Evolutionary conservation across 2,113 vertebrate genomes (phyloP).

Genomic region (Ameiurus melas): DNA sequence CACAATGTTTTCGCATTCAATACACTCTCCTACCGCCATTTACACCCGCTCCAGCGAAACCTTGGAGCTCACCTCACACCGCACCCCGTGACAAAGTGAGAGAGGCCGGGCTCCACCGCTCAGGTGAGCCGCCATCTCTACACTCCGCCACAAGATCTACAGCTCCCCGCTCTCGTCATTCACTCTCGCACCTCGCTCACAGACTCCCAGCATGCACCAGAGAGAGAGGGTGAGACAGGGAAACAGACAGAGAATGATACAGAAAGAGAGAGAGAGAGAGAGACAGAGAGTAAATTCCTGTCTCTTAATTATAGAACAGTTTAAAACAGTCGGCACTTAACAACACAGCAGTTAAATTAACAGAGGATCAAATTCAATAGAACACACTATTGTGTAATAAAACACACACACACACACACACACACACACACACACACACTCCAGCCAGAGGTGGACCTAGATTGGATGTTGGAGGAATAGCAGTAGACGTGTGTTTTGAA

Average conservation of each 20-base stretch:
- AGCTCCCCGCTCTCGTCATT: background rate
- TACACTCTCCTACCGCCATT: background rate
- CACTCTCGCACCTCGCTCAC: too few relatives aligned
- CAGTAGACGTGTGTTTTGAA: too few relatives aligned
- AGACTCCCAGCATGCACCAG: too few relatives aligned
- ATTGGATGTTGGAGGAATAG: too few relatives aligned
- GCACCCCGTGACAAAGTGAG: background rate
- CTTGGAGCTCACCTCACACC: too few relatives aligned
- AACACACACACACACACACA: background rate
- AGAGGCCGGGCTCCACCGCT: background rate
- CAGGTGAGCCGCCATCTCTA: background rate
- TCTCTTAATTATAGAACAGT: background rate
- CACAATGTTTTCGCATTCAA: background rate
- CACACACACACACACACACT: too few relatives aligned
- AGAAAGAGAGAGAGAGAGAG: too few relatives aligned
- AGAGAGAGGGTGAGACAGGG: too few relatives aligned
- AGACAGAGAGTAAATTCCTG: background rate
- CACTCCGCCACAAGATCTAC: background rate
- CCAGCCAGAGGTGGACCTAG: too few relatives aligned
- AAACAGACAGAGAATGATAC: too few relatives aligned
- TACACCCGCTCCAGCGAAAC: background rate
- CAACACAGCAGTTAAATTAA: background rate
- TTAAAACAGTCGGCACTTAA: background rate
- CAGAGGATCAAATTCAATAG: background rate
- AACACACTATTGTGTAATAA: background rate